A percentile compares a stretch with the other conserved stretches of the same genome.
phyloP scores from a whole-genome alignment of 2,113 vertebrate species.

The Cyphomyrus plagiostoma region DNA sequence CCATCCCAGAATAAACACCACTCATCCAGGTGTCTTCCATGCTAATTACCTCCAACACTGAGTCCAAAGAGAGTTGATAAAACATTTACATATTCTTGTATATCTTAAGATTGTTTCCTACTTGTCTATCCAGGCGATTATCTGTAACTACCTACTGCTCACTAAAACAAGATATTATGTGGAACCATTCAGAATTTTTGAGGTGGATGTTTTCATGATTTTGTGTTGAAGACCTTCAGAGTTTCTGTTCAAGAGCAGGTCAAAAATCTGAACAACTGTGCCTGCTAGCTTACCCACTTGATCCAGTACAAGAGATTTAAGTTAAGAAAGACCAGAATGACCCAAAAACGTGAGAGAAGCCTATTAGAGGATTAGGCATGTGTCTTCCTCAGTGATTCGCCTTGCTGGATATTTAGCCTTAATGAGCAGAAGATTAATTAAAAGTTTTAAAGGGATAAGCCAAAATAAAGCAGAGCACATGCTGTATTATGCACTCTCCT shows the following conservation, averaged over 20 bases:
- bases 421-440: constrained; percentile 4
- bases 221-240: background rate
- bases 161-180: background rate
- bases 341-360: background rate
- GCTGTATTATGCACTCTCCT: background rate
- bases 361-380: background rate
- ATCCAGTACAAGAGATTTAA: background rate
- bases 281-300: background rate
- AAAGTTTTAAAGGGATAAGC: constrained; percentile 13
- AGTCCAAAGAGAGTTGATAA: background rate
- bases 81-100: background rate
- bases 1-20: background rate
- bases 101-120: background rate
- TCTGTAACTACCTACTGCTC: background rate
- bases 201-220: background rate
- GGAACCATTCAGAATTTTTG: background rate
- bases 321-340: background rate
- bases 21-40: background rate
- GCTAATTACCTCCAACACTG: background rate
- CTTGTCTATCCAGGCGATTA: background rate
- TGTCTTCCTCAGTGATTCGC: background rate
- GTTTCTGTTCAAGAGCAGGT: background rate
- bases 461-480: constrained; percentile 4
- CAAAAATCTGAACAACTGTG: background rate
- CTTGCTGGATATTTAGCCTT: constrained; percentile 3